Evolutionary conservation across 1,140 invertebrate species (phyloP).

Genomic region (Ridgeia piscesae): DNA sequence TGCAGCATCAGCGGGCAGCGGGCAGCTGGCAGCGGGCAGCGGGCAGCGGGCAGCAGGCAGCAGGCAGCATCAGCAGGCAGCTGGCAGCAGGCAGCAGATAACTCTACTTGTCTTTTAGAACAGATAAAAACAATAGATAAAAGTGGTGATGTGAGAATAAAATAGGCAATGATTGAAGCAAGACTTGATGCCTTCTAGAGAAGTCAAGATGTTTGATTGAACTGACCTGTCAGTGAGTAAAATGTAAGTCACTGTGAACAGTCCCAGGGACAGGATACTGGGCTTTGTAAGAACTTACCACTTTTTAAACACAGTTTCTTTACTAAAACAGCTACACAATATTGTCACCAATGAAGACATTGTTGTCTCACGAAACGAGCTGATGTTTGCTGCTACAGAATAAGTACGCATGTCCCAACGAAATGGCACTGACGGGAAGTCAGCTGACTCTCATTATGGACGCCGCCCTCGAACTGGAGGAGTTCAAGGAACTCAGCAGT

Average conservation of each 20-base stretch:
- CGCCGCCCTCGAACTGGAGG: constrained; percentile 48
- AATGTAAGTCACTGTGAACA: too few relatives aligned
- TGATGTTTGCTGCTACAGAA: neutral
- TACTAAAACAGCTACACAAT: too few relatives aligned
- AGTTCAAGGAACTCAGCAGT: constrained; percentile 67
- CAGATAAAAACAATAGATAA: neutral
- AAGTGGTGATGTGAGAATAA: neutral
- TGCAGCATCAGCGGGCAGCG: neutral
- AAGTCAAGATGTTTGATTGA: neutral
- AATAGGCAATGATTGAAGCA: too few relatives aligned
- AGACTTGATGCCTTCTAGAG: too few relatives aligned
- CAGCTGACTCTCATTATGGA: constrained; percentile 68
- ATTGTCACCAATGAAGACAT: neutral
- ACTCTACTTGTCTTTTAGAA: neutral
- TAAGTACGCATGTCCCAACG: constrained; percentile 61
- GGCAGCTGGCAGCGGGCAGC: neutral
- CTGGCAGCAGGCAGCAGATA: neutral
- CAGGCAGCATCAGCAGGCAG: neutral
- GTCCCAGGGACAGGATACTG: too few relatives aligned
- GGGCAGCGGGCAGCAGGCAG: neutral
- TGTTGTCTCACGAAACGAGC: neutral
- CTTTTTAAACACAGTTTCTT: too few relatives aligned
- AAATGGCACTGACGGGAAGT: constrained; percentile 68
- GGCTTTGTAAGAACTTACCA: too few relatives aligned
- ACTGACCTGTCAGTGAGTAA: too few relatives aligned